These are phyloP conservation scores for Nowickia ferox DNA, from an alignment of 2,888 invertebrate species.

Conservation along the genomic window DNA sequence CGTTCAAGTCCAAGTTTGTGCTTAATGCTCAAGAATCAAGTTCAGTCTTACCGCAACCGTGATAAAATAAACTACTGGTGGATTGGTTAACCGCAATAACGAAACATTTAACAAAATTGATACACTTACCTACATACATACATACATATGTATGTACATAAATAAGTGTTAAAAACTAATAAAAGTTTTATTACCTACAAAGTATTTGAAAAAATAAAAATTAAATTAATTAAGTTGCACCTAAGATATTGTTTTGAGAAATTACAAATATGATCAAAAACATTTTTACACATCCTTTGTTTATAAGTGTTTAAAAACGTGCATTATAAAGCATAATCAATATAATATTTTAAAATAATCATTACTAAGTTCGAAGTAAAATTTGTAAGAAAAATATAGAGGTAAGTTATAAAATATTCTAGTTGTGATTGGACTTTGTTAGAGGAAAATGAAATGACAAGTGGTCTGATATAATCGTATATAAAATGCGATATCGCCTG, in stretches of 20 bases:
- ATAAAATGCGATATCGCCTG: no score
- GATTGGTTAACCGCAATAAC: constrained; percentile 19
- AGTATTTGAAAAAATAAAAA: no score
- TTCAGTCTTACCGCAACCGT: constrained; percentile 68
- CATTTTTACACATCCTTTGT: no score
- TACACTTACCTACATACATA: not conserved
- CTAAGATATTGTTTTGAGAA: no score
- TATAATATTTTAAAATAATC: constrained; percentile 8
- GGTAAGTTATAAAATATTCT: constrained; percentile 10
- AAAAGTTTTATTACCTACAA: not conserved
- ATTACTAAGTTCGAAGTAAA: not conserved
- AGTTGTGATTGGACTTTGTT: no score
- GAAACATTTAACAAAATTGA: not conserved
- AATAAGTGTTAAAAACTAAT: not conserved
- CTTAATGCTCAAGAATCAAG: constrained; percentile 65
- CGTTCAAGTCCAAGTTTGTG: constrained; percentile 70
- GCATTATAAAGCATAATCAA: no score
- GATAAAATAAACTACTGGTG: constrained; percentile 40
- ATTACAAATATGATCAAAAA: no score
- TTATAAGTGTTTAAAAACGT: no score
- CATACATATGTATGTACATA: not conserved
- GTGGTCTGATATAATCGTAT: no score
- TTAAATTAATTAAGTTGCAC: no score
- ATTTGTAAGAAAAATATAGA: constrained; percentile 2
- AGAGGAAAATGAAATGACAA: not conserved